Conservation (phyloP, 1,140 invertebrate species). For the Ctenoplectra terminalis region DNA sequence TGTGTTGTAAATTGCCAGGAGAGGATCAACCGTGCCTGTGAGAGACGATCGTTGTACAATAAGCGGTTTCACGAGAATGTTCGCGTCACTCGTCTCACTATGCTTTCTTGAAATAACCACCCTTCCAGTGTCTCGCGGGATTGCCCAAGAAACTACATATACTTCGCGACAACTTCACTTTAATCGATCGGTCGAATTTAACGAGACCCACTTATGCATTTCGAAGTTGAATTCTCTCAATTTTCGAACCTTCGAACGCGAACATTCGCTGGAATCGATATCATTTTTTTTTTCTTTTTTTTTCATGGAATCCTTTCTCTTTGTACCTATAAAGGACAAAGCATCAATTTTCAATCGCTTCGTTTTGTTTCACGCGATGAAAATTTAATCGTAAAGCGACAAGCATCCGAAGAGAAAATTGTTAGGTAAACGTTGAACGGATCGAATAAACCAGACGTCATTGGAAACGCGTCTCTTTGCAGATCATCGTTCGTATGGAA, state of each 20-base stretch:
- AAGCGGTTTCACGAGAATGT: constrained; percentile 5
- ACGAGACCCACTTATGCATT: too few relatives aligned
- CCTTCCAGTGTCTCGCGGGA: not conserved
- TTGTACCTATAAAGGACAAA: too few relatives aligned
- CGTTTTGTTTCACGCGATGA: not conserved
- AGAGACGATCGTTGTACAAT: constrained; percentile 67
- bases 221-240: too few relatives aligned
- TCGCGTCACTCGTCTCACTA: constrained; percentile 13
- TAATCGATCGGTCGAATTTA: too few relatives aligned
- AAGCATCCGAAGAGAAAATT: not conserved
- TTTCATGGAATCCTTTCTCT: too few relatives aligned
- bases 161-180: not conserved
- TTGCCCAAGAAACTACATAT: not conserved
- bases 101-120: not conserved
- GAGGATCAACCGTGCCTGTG: constrained; percentile 89
- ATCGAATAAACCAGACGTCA: constrained; percentile 18
- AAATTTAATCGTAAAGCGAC: too few relatives aligned
- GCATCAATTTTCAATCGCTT: too few relatives aligned
- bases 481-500: constrained; percentile 96
- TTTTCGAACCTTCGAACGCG: too few relatives aligned
- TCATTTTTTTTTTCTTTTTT: too few relatives aligned
- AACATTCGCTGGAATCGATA: too few relatives aligned
- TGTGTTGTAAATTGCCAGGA: constrained; percentile 93
- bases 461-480: constrained; percentile 77
- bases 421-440: not conserved